phyloP scores from a whole-genome alignment of 2,113 vertebrate species.

The Phyllostomus hastatus region DNA sequence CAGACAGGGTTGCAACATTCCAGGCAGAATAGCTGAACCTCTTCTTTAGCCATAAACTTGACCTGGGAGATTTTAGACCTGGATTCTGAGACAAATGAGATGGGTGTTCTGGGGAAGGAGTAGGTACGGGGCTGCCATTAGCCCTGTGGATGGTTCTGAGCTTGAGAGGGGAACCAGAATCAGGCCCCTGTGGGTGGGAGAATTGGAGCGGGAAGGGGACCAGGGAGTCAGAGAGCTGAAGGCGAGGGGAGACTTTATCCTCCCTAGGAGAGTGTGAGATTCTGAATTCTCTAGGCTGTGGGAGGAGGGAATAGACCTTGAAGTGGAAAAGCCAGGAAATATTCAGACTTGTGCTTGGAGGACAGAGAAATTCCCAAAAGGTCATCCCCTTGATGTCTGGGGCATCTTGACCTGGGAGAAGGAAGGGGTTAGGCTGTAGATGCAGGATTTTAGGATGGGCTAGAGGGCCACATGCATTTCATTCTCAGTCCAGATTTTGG shows the following conservation, averaged over 20 bases:
- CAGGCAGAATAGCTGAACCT: not conserved
- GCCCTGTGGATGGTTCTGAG: fast-evolving
- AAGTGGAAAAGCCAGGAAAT: not conserved
- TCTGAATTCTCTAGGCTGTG: not conserved
- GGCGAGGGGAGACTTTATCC: not conserved
- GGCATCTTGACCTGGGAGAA: not conserved
- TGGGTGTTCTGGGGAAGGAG: not conserved
- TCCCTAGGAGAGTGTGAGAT: not conserved
- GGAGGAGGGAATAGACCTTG: not conserved
- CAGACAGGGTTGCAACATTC: not conserved
- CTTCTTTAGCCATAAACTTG: not conserved
- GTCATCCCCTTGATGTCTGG: not conserved
- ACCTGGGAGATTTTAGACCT: not conserved
- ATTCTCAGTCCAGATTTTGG: not conserved
- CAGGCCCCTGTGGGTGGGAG: not conserved
- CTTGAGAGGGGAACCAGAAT: not conserved
- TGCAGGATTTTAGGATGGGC: not conserved
- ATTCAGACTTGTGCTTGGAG: not conserved
- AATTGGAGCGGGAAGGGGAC: not conserved
- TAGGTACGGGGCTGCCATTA: not conserved
- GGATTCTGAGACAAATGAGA: not conserved
- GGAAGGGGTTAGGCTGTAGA: not conserved
- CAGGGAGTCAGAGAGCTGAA: not conserved
- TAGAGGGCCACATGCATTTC: not conserved
- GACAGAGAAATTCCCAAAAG: not conserved